phyloP scores from a whole-genome alignment of 2,888 invertebrate species.

The Exocentrus adspersus region DNA sequence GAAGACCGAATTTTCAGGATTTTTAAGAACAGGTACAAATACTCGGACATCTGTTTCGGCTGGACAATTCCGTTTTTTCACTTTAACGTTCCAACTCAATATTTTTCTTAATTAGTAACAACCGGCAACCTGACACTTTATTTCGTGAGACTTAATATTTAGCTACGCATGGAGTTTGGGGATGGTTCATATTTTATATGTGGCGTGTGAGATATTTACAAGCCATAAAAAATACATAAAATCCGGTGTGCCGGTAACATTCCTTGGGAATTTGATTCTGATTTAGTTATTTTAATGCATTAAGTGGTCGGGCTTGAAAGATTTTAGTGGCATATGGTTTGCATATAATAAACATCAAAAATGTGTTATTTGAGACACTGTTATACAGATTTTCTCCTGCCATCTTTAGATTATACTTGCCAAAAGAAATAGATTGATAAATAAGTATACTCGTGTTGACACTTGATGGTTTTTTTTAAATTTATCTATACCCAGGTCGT shows the following conservation, averaged over 20 bases:
- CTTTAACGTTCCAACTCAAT: conserved; percentile 31
- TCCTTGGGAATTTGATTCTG: conserved; percentile 28
- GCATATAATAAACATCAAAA: conserved; percentile 1
- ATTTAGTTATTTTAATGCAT: conserved; percentile 30
- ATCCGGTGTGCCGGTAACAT: conserved; percentile 27
- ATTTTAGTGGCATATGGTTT: neutral
- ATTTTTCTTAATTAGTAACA: conserved; percentile 39
- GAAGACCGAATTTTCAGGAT: conserved; percentile 58
- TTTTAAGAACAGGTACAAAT: conserved; percentile 59
- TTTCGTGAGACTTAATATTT: conserved; percentile 4
- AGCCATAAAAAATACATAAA: conserved; percentile 36
- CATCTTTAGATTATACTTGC: too few relatives aligned
- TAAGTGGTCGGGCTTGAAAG: neutral
- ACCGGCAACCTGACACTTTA: conserved; percentile 29
- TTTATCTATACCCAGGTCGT: too few relatives aligned
- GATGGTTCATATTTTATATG: conserved; percentile 4
- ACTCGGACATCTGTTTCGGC: conserved; percentile 54
- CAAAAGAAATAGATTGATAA: too few relatives aligned
- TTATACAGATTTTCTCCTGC: too few relatives aligned
- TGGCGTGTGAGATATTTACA: conserved; percentile 8
- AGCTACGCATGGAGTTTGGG: neutral
- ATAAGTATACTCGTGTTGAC: too few relatives aligned
- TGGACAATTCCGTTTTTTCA: conserved; percentile 52
- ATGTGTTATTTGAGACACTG: conserved; percentile 8
- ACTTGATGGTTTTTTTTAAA: too few relatives aligned